These are phyloP conservation scores for Leptarthrus brevirostris DNA, from an alignment of 2,888 invertebrate genomes.

Conservation along the genomic window DNA sequence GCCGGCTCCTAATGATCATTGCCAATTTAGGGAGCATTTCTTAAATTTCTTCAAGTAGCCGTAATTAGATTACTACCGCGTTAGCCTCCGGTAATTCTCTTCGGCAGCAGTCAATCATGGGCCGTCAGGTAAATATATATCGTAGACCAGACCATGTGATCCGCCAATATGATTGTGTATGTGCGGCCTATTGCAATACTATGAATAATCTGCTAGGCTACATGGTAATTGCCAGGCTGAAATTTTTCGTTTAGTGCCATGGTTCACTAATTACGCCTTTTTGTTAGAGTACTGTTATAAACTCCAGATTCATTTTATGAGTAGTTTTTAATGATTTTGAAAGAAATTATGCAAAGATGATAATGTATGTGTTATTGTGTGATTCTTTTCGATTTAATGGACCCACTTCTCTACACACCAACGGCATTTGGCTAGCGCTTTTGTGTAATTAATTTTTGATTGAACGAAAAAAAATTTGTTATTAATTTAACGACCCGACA, in stretches of 20 bases:
- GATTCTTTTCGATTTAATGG: not conserved
- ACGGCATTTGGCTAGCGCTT: not conserved
- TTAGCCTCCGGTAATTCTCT: not conserved
- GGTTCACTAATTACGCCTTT: slow-evolving; percentile 42
- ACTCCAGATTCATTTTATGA: slow-evolving; percentile 30
- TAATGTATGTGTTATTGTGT: not conserved
- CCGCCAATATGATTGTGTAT: slow-evolving; percentile 1
- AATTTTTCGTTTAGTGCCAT: slow-evolving; percentile 41
- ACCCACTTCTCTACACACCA: not conserved
- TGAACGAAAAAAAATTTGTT: too few relatives aligned
- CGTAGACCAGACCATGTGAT: not conserved
- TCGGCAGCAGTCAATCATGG: not conserved
- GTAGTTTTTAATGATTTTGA: slow-evolving; percentile 42
- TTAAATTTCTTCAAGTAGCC: slow-evolving; percentile 15
- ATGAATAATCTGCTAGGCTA: slow-evolving; percentile 17
- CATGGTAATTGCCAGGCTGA: slow-evolving; percentile 42
- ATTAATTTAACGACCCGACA: not conserved
- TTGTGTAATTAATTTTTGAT: not conserved
- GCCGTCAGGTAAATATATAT: not conserved
- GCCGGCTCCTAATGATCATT: slow-evolving; percentile 37
- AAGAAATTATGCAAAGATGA: slow-evolving; percentile 27
- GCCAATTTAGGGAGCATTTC: slow-evolving; percentile 34
- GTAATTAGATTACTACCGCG: too few relatives aligned
- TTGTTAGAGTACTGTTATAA: slow-evolving; percentile 36
- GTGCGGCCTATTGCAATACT: not conserved